Conservation (phyloP, 2,113 vertebrate genomes). For the Microcebus ravelobensis region DNA sequence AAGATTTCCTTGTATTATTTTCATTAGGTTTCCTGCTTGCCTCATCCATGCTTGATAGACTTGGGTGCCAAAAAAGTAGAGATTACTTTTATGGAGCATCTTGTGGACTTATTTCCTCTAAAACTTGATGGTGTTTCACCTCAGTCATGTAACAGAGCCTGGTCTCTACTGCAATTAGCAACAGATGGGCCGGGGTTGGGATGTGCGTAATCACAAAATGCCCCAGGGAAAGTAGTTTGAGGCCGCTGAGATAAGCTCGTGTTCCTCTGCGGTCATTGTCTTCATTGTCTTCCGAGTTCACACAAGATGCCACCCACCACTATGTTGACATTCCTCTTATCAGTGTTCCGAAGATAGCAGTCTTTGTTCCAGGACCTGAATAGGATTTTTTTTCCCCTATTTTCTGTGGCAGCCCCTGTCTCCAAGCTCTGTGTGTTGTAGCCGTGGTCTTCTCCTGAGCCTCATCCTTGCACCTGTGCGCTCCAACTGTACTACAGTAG, state of each 20-base stretch:
- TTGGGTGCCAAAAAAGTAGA: slow-evolving; percentile 72
- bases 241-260: slow-evolving; percentile 37
- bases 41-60: slow-evolving; percentile 66
- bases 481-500: background rate
- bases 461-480: background rate
- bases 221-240: background rate
- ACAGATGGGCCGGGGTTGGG: background rate
- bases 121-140: slow-evolving; percentile 54
- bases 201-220: background rate
- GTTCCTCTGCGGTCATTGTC: slow-evolving; percentile 58
- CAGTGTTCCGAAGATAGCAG: background rate
- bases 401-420: background rate
- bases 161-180: background rate
- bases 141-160: slow-evolving; percentile 31
- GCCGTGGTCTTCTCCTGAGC: background rate
- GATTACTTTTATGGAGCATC: slow-evolving; percentile 57
- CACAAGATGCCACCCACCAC: slow-evolving; percentile 40
- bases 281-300: slow-evolving; percentile 60
- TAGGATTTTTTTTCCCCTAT: background rate
- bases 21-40: slow-evolving; percentile 82
- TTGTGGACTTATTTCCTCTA: slow-evolving; percentile 69
- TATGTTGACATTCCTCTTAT: background rate
- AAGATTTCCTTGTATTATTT: slow-evolving; percentile 81
- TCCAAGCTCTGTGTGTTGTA: background rate
- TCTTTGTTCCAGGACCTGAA: background rate